Percentiles rank a stretch among this genome's conserved stretches.
Evolutionary conservation across 2,797 vertebrate genomes (phyloP).

Genomic region (Lerista edwardsae): DNA sequence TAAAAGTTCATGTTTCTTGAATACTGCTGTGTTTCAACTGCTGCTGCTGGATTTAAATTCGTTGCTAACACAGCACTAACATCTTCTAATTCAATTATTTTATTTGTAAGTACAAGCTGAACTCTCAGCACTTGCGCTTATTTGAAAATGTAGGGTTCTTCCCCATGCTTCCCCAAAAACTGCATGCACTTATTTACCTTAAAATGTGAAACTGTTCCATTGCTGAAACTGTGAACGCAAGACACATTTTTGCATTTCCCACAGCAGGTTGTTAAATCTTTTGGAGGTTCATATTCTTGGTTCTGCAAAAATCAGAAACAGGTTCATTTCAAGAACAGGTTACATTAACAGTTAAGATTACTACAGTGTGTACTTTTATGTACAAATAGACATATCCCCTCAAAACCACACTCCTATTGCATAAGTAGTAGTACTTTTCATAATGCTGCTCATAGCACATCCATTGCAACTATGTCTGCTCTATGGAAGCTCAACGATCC

Average conservation of each 20-base stretch:
- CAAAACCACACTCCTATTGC: too few species aligned
- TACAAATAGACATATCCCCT: background rate
- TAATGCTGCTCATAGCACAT: too few species aligned
- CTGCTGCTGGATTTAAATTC: background rate
- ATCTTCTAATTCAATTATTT: background rate
- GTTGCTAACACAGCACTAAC: slow-evolving; percentile 3
- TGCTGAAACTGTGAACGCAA: slow-evolving; percentile 86
- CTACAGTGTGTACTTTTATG: background rate
- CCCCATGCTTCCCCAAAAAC: background rate
- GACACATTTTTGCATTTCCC: slow-evolving; percentile 92
- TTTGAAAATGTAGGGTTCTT: background rate
- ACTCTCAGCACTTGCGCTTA: background rate
- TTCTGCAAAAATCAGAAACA: slow-evolving; percentile 79
- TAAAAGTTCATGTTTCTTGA: background rate
- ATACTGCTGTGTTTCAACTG: background rate
- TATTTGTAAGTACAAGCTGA: background rate
- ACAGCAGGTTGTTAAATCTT: slow-evolving; percentile 89
- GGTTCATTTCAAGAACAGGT: slow-evolving; percentile 7
- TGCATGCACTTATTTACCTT: slow-evolving; percentile 76
- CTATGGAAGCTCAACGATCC: background rate
- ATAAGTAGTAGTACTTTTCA: too few species aligned
- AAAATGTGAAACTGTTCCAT: slow-evolving; percentile 84
- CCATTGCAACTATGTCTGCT: background rate
- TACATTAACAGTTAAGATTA: background rate
- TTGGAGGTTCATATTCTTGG: slow-evolving; percentile 90